Conservation (phyloP, 2,888 invertebrate species). For the Cordilura impudica region DNA sequence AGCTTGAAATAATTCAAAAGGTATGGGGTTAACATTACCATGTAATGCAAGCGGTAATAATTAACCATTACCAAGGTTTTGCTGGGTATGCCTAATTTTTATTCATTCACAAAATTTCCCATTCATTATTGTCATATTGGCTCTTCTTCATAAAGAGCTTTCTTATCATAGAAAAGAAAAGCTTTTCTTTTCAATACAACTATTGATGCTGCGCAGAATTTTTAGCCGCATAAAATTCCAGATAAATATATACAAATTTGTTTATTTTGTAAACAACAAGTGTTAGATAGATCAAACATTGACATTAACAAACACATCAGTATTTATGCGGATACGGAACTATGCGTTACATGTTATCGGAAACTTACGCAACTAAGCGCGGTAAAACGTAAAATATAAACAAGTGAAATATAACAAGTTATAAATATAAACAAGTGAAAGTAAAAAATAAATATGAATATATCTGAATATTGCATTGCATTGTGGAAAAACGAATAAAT, state of each 20-base stretch:
- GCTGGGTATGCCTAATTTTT: not conserved
- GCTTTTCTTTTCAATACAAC: not conserved
- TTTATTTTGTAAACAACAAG: not conserved
- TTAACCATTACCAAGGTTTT: no score
- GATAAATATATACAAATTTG: not conserved
- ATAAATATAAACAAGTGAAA: no score
- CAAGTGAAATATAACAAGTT: no score
- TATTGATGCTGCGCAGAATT: not conserved
- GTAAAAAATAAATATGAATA: no score
- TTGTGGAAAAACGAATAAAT: no score
- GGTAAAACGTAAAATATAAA: not conserved
- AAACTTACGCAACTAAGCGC: not conserved
- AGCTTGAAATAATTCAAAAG: no score
- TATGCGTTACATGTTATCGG: not conserved
- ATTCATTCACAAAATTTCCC: not conserved
- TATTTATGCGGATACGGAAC: not conserved
- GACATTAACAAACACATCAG: not conserved
- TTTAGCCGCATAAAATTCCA: not conserved
- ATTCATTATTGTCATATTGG: not conserved
- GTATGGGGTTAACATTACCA: no score
- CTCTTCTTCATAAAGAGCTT: not conserved
- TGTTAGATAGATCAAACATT: not conserved
- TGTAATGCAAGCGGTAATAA: no score
- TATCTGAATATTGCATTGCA: no score
- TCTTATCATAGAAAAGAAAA: not conserved